Base-by-base conservation (phyloP, 2,888 invertebrate species). In the Harpalus rufipes region DNA sequence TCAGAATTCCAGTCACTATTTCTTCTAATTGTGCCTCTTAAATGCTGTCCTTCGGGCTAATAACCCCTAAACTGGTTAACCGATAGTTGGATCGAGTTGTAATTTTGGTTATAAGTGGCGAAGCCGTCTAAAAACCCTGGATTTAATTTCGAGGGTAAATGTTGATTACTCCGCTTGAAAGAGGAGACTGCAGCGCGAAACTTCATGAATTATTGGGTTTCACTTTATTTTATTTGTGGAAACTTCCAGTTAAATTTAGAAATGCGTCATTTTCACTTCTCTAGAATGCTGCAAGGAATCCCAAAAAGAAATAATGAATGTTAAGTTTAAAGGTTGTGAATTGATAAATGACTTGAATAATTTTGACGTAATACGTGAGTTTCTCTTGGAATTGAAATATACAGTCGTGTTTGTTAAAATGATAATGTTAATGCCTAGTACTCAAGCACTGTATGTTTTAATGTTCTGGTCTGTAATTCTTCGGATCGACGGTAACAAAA, bases 21-120 rank as follows among this genome's bases (percentile, higher is more conserved):
- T 65, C 65, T 81, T 81, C 65, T 81, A 65, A 81, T 81, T 81
- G 81, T 61, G 81, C 51, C 61, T 44, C 41, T 41, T 81, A 65
- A 81, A 59, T 63, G 32, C 78, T 58, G 25, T 78, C 58, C 78
- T 78, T n/a, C 32, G 58, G 58, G 18, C 58, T 78, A 78, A 78
- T 78, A 78, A 78, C 78, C 78, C 18, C 78, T 78, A 78, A 78
- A 81, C 63, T 81, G 65, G 81, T 81, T 81, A 81, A 32, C 78
- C 78, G 58, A 78, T 78, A 78, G 78, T 78, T 78, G 56, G 58
- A 58, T 78, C 10, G 56, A 58, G 58, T 78, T 78, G 58, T 78
- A 78, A 78, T 58, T 78, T 56, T 58, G 78, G 78, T 78, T 78
- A 58, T 78, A 78, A 78, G 72, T 74, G 44, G 72, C 44, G 44